These are phyloP conservation scores for Caenorhabditis virilis DNA, from an alignment of 2,888 invertebrate genomes.

Conservation along the genomic window DNA sequence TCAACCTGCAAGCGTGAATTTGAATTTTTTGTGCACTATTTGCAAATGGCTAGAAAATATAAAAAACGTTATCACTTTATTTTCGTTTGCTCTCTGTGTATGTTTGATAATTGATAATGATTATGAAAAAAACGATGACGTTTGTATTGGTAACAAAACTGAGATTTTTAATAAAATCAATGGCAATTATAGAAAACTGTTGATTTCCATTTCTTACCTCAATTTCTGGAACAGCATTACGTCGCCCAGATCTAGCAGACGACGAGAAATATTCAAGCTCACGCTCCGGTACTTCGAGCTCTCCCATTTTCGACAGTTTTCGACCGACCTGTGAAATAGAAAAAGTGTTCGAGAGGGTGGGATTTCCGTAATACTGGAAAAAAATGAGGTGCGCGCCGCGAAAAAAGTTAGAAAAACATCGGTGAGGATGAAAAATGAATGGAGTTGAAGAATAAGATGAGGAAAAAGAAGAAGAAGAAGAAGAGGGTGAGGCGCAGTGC, in stretches of 20 bases:
- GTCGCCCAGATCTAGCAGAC: constrained; percentile 45
- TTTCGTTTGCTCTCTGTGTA: too few relatives aligned
- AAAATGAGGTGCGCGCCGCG: not conserved
- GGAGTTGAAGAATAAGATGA: constrained; percentile 4
- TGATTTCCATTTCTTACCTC: constrained; percentile 39
- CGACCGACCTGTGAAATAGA: not conserved
- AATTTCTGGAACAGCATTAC: constrained; percentile 51
- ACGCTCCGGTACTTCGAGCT: constrained; percentile 43
- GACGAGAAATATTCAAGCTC: constrained; percentile 46
- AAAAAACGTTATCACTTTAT: too few relatives aligned
- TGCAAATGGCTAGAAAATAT: too few relatives aligned
- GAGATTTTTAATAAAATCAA: not conserved
- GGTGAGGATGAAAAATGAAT: constrained; percentile 13
- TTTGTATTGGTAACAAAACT: not conserved
- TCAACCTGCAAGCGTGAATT: too few relatives aligned
- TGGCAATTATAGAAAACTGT: too few relatives aligned
- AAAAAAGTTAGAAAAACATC: constrained; percentile 1
- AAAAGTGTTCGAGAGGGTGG: not conserved
- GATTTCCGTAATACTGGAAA: not conserved
- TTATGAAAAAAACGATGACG: not conserved
- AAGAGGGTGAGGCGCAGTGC: not conserved
- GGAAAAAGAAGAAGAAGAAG: too few relatives aligned
- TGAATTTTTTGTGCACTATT: too few relatives aligned
- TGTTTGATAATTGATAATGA: too few relatives aligned
- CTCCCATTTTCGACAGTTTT: constrained; percentile 40